Conservation (phyloP, 2,888 invertebrate species). For the Dicyrtoma fusca region DNA sequence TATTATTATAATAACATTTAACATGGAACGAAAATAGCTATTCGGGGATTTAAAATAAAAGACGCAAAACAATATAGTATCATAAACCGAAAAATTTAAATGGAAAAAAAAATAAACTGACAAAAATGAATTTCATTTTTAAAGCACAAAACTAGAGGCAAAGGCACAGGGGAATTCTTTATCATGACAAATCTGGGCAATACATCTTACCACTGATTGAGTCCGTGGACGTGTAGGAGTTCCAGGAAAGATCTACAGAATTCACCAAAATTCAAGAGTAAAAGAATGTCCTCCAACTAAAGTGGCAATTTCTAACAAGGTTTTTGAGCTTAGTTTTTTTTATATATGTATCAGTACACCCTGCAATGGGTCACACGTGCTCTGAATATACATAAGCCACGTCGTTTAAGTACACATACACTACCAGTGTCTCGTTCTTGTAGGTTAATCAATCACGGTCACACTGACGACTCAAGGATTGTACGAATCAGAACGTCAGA, state of each 20-base stretch:
- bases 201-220: slow-evolving; percentile 60
- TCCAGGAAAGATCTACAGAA: slow-evolving; percentile 63
- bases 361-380: too few relatives aligned
- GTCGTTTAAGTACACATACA: too few relatives aligned
- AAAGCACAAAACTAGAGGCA: slow-evolving; percentile 12
- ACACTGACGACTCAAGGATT: too few relatives aligned
- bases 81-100: background rate
- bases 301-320: too few relatives aligned
- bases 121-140: background rate
- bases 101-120: background rate
- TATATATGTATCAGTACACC: too few relatives aligned
- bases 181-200: slow-evolving; percentile 24
- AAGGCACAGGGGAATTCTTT: background rate
- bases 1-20: too few relatives aligned
- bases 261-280: slow-evolving; percentile 30
- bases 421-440: too few relatives aligned
- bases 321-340: too few relatives aligned
- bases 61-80: background rate
- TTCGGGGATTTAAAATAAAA: background rate
- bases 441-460: too few relatives aligned
- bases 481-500: too few relatives aligned
- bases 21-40: too few relatives aligned
- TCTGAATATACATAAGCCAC: too few relatives aligned
- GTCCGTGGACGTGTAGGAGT: slow-evolving; percentile 63
- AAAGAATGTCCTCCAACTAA: slow-evolving; percentile 9